Evolutionary conservation across 2,113 vertebrate species (phyloP), one percentile per base, ranked within the genome.

Genomic region (Hydrolagus affinis): DNA sequence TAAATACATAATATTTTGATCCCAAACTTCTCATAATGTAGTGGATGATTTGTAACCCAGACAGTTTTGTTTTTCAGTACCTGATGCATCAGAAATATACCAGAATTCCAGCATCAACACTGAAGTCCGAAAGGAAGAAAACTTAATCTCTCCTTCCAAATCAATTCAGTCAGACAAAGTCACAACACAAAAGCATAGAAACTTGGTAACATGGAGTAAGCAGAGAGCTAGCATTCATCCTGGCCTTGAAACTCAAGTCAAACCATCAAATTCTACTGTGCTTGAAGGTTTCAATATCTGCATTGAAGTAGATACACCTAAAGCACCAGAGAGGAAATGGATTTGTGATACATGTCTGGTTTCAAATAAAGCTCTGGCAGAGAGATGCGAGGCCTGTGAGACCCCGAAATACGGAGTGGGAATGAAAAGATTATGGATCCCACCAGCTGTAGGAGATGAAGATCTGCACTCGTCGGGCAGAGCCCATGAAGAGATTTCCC

Each of bases 341-440:
- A 68, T 9, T 66, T 83, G 78, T 2, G 78, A 83, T 17, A 66
- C 78, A 68, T 83, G 78, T 32, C 66, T 30, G 15, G 32, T 83
- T 17, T 19, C 17, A 30, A 83, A 83, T 19, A 68, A 66, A 68
- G 25, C 62, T 66, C 25, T 62, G 21, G 78, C 60, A 17, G 25
- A 30, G 25, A 66, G 15, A 66, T 83, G 78, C 19, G 10, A 28
- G 1, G 78, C 60, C 25, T 83, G 78, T 32, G 78, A 83, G 6
- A 30, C 25, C 64, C 78, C 32, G 12, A 83, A 68, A 66, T 83
- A 11, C 30, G 78, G 78, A 83, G 9, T 68, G 11, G 25, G 60
- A 66, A 25, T 68, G 62, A 8, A 83, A 28, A 83, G 78, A 68
- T 28, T 66, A 32, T 68, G 78, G 78, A 83, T 68, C 19, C 78